Evolutionary conservation across 2,888 invertebrate species (phyloP).

Genomic region (Strigamia crassipes): DNA sequence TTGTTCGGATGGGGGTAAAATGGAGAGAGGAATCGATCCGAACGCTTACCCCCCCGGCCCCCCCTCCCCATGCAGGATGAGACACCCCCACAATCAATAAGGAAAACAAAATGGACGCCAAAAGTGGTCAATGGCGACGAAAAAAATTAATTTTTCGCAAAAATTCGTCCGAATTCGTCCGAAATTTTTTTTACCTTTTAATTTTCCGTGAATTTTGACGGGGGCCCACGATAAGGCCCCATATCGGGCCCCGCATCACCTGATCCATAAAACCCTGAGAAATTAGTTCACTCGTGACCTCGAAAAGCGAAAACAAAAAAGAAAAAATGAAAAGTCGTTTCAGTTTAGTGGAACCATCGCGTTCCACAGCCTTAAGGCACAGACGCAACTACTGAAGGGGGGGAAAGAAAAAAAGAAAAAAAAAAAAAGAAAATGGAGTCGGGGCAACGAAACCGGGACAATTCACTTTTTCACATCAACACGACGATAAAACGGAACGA

Average conservation of each 20-base stretch:
- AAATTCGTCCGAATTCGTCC: too few relatives aligned
- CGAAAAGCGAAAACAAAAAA: not conserved
- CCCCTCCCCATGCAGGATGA: not conserved
- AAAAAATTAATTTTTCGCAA: too few relatives aligned
- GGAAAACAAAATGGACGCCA: constrained; percentile 25
- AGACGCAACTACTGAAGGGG: not conserved
- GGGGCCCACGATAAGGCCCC: too few relatives aligned
- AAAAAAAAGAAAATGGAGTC: not conserved
- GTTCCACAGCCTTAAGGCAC: constrained; percentile 16
- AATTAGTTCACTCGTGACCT: constrained; percentile 2
- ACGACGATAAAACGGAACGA: too few relatives aligned
- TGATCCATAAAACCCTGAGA: constrained; percentile 23
- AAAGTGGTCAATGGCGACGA: not conserved
- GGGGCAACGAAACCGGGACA: constrained; percentile 1
- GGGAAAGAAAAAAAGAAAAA: not conserved
- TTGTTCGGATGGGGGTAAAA: not conserved
- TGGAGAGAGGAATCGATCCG: not conserved
- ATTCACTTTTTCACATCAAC: not conserved
- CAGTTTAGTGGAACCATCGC: constrained; percentile 29
- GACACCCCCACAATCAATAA: constrained; percentile 36
- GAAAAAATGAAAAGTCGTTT: not conserved
- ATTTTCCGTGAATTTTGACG: too few relatives aligned
- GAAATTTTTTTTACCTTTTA: too few relatives aligned
- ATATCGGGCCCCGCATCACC: too few relatives aligned
- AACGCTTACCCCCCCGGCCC: not conserved